These are phyloP conservation scores for Anorthoa munda DNA, from an alignment of 2,888 invertebrate species.

Conservation along the genomic window DNA sequence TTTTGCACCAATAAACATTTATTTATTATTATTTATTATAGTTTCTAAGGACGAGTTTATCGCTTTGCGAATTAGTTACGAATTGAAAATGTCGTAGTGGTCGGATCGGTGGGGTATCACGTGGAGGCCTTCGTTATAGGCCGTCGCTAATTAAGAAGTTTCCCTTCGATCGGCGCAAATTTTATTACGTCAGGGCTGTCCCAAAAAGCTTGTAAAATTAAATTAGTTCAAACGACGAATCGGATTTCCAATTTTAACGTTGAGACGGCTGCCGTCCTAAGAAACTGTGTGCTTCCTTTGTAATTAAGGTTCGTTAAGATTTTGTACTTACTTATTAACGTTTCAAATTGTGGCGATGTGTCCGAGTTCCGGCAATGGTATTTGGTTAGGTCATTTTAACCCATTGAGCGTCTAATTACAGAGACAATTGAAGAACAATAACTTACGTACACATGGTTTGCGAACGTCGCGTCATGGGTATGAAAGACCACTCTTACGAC, in stretches of 20 bases:
- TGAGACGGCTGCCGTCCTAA: slow-evolving; percentile 69
- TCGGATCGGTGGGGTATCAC: slow-evolving; percentile 77
- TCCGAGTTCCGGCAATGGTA: background rate
- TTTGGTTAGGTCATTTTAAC: background rate
- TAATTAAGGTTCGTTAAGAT: slow-evolving; percentile 70
- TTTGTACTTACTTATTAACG: slow-evolving; percentile 56
- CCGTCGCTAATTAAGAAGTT: slow-evolving; percentile 86
- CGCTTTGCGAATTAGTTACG: slow-evolving; percentile 72
- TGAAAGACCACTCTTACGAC: background rate
- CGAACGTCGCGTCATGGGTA: too few species aligned
- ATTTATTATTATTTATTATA: too few species aligned
- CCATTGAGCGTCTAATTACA: too few species aligned
- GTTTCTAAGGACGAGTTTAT: slow-evolving; percentile 66
- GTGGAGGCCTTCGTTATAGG: slow-evolving; percentile 76
- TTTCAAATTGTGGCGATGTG: slow-evolving; percentile 31
- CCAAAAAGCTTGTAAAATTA: slow-evolving; percentile 82
- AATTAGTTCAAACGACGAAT: slow-evolving; percentile 81
- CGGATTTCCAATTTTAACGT: slow-evolving; percentile 81
- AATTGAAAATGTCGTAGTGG: slow-evolving; percentile 76
- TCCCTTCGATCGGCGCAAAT: slow-evolving; percentile 81
- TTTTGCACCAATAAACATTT: too few species aligned
- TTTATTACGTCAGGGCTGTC: slow-evolving; percentile 82
- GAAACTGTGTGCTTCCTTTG: slow-evolving; percentile 68
- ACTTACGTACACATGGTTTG: too few species aligned
- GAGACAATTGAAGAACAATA: too few species aligned